These are phyloP conservation scores for Corticium candelabrum DNA, from an alignment of 37 sponge, comb jelly and placozoan genomes.

Conservation along the genomic window DNA sequence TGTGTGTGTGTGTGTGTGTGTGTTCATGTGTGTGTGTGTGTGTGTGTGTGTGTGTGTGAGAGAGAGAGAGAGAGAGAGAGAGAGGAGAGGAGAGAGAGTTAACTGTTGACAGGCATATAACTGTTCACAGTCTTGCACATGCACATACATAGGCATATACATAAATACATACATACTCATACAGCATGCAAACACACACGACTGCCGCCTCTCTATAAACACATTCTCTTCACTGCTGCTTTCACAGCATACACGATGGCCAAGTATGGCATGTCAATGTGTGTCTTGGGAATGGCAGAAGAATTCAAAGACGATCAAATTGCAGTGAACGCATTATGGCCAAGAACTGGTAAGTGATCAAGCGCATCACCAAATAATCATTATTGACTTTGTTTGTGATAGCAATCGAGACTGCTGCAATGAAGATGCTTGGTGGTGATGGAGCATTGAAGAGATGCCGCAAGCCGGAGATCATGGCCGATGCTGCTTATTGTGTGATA, in stretches of 20 bases:
- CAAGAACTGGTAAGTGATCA: constrained; percentile 53
- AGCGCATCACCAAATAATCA: not conserved
- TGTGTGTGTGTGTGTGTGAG: not conserved
- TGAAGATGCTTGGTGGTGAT: constrained; percentile 88
- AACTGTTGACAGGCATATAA: no score
- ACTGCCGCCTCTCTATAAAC: not conserved
- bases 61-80: no score
- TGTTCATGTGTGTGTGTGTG: not conserved
- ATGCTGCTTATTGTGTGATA: constrained; percentile 90
- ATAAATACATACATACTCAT: not conserved
- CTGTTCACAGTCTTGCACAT: not conserved
- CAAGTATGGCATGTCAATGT: constrained; percentile 99
- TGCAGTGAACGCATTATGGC: constrained; percentile 93
- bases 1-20: not conserved
- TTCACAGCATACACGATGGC: constrained; percentile 90
- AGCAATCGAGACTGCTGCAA: constrained; percentile 94
- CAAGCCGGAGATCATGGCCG: constrained; percentile 93
- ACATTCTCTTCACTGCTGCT: not conserved
- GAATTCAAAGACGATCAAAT: constrained; percentile 77
- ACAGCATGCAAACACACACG: no score
- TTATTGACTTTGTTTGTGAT: not conserved
- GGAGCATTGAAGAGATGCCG: constrained; percentile 46
- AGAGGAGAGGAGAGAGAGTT: not conserved
- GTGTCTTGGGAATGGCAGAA: constrained; percentile 92
- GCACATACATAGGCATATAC: not conserved